These are phyloP conservation scores for Drosophila oshimai DNA, from an alignment of 1,140 invertebrate species.

Conservation along the genomic window DNA sequence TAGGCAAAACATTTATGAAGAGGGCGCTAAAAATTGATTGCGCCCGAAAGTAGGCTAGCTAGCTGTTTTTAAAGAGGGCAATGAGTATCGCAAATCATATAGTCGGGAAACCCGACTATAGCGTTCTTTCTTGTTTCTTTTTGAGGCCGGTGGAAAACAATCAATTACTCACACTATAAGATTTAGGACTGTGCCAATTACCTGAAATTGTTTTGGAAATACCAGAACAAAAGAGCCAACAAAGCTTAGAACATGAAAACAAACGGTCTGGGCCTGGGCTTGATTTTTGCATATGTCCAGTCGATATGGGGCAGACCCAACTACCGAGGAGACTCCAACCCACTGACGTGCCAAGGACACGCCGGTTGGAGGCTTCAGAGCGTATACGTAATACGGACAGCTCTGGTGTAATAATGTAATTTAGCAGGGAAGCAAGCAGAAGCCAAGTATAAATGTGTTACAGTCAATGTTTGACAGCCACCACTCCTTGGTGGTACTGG, in stretches of 20 bases:
- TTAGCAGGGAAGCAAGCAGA: constrained; percentile 9
- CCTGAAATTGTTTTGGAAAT: constrained; percentile 36
- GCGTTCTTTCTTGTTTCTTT: neutral
- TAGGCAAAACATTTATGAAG: too few relatives aligned
- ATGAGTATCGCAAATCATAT: too few relatives aligned
- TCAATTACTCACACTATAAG: constrained; percentile 57
- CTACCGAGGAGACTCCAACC: neutral
- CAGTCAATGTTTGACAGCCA: constrained; percentile 48
- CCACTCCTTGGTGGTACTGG: neutral
- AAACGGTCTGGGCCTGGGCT: neutral
- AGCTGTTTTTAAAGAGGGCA: too few relatives aligned
- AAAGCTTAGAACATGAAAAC: neutral
- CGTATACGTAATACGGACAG: constrained; percentile 9
- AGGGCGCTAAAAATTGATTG: too few relatives aligned
- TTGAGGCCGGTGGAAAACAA: constrained; percentile 25
- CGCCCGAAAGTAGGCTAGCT: too few relatives aligned
- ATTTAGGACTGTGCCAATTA: constrained; percentile 31
- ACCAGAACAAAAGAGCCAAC: constrained; percentile 8
- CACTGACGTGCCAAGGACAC: constrained; percentile 54
- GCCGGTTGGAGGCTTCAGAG: neutral
- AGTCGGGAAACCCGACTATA: too few relatives aligned
- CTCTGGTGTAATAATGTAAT: constrained; percentile 19
- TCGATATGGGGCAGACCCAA: neutral
- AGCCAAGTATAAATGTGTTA: constrained; percentile 16
- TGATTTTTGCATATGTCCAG: constrained; percentile 17